Percentiles rank a stretch among this genome's conserved stretches.
phyloP scores from a whole-genome alignment of 2,113 vertebrate genomes.

The Osmerus mordax region DNA sequence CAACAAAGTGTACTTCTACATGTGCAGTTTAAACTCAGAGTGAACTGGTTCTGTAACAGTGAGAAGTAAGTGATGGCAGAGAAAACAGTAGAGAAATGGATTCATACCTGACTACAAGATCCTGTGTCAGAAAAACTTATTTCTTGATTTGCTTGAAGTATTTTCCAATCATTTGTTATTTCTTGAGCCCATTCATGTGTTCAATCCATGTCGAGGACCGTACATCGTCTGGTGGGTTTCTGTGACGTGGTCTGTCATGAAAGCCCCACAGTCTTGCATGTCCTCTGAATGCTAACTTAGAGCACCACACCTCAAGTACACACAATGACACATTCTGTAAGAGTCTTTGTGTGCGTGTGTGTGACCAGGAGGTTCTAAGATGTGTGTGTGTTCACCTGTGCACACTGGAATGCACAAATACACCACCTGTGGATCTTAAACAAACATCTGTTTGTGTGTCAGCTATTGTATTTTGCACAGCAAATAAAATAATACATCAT shows the following conservation, averaged over 20 bases:
- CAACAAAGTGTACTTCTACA: no score
- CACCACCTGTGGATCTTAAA: not conserved
- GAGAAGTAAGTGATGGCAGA: no score
- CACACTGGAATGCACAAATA: not conserved
- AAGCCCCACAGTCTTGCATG: no score
- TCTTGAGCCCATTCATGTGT: not conserved
- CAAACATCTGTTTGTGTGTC: no score
- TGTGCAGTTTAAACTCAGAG: no score
- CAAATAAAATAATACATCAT: no score
- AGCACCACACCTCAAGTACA: constrained; percentile 43
- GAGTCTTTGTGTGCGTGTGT: constrained; percentile 6
- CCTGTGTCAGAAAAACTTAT: no score
- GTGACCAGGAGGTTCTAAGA: constrained; percentile 3
- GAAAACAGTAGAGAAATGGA: no score
- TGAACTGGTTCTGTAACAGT: no score
- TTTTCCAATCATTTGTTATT: not conserved
- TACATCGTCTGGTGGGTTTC: not conserved
- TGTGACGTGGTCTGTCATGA: not conserved
- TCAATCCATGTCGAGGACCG: not conserved
- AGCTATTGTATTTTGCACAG: no score
- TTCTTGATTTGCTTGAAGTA: not conserved
- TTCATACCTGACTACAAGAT: no score
- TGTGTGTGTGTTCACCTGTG: not conserved
- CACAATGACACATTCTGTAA: constrained; percentile 20
- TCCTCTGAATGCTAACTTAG: not conserved